Base-by-base conservation (phyloP, 2,797 vertebrate species). In the Sebastes goodei region DNA sequence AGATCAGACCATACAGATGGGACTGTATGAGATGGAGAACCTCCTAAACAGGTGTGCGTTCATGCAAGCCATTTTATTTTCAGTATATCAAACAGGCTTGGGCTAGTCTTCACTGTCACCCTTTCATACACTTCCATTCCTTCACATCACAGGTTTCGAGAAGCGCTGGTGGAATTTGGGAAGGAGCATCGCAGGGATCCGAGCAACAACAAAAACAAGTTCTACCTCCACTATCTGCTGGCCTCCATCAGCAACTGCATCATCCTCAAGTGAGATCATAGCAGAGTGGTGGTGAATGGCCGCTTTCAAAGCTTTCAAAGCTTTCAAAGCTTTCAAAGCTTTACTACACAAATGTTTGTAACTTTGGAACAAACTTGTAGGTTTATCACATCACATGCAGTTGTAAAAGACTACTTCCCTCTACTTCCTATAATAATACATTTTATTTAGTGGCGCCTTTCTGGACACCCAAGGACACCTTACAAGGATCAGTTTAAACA, bases 211-310 rank as follows among this genome's bases (percentile, higher is more conserved):
- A 53, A 61, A 20, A 96, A 94, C 86, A 96, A 95, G 88, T 95
- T 96, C 90, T 98, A 98, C n/a, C 88, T 97, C 80, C 94, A 97
- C 84, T 98, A 99, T 82, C 92, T 99, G 12, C 94, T 99, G 93
- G 97, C 98, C 3, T 93, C 95, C 69, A 96, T 99, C 92, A 99
- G 97, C 94, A 98, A 98, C 93, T 98, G 97, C 86, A 95, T 97
- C 91, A 95, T 97, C 78, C 96, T 99, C 89, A 97, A 98, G 98
- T 99, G 96, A 93, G 94, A 78, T 30, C 17, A 63, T 10, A 4
- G 5, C 30, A 61, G 14, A 12, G 3, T 5, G 23, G 14, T 42
- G 33, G 3, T 35, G 8, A 53, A 52, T 32, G 27, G 6, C 35
- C 17, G 1, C 27, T 25, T 33, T 33, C 32, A 2, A 23, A 23